Evolutionary conservation across 2,888 invertebrate species (phyloP).

Genomic region (Patella pellucida): DNA sequence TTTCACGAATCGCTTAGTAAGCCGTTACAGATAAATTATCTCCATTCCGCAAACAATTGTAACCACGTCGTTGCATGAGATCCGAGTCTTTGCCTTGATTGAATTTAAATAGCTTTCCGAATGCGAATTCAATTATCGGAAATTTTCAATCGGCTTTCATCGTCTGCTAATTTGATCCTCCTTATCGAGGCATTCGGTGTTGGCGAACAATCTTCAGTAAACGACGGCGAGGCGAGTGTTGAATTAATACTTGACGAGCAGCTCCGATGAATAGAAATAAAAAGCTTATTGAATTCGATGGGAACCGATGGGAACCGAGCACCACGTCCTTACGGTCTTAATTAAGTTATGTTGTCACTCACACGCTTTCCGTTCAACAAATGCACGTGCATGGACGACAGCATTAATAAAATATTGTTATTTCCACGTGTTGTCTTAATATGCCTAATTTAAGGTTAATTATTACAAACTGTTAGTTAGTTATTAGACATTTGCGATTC

Average conservation of each 20-base stretch:
- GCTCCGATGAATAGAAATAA: background rate
- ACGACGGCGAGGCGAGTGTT: background rate
- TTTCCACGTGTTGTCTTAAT: background rate
- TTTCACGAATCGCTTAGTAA: slow-evolving; percentile 5
- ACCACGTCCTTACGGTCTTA: slow-evolving; percentile 4
- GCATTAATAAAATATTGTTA: background rate
- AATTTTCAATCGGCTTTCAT: slow-evolving; percentile 22
- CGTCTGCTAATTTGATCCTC: slow-evolving; percentile 21
- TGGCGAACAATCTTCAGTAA: background rate
- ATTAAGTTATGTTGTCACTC: slow-evolving; percentile 9
- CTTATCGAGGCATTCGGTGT: background rate
- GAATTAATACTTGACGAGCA: slow-evolving; percentile 9
- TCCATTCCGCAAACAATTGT: slow-evolving; percentile 18
- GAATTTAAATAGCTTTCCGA: slow-evolving; percentile 27
- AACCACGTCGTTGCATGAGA: slow-evolving; percentile 17
- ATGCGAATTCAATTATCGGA: slow-evolving; percentile 27
- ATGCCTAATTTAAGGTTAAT: background rate
- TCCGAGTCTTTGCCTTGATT: slow-evolving; percentile 23
- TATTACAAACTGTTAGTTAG: background rate
- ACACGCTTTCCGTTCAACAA: background rate
- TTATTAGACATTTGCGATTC: background rate
- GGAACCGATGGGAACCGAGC: slow-evolving; percentile 8
- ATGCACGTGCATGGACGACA: background rate
- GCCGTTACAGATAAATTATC: slow-evolving; percentile 19
- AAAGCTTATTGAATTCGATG: slow-evolving; percentile 11